Evolutionary conservation across 2,888 invertebrate genomes (phyloP), one percentile per base, ranked within the genome.

Genomic region (Tenthredo amoena): DNA sequence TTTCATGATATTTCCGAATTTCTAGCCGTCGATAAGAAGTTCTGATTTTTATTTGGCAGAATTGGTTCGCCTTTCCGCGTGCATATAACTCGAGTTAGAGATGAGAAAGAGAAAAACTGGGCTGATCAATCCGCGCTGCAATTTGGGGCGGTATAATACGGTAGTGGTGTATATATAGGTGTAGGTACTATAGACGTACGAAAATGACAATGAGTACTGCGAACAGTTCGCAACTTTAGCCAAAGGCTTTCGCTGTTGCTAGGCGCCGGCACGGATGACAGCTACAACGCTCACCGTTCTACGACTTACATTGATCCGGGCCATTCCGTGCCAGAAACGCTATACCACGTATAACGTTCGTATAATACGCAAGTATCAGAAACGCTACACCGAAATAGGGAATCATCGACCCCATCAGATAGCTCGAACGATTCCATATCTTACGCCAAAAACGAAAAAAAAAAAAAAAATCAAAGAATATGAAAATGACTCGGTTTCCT

Each of bases 181-280:
- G n/a, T 72, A n/a, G 37, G 40, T 21, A n/a, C n/a, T n/a, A n/a
- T 21, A n/a, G 15, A 40, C 43, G 18, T 43, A 72, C 43, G 9
- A 50, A 77, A 77, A 26, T 77, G 77, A 77, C 77, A 77, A 77
- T 77, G 77, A 50, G 77, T 81, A 55, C 58, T 81, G 37, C 26
- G 40, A 81, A 58, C 81, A 40, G 62, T 26, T 81, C 40, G 62
- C 81, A 62, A 62, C 58, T 40, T 81, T 21, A 62, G 81, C 81
- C 71, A 83, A 50, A 83, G 71, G 83, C 83, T 68, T 71, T 83
- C 12, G 68, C 83, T 83, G 83, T 83, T 83, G 83, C 83, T 83
- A 83, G 83, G 83, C 71, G 83, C 83, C 83, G 83, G 83, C 83
- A 83, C 83, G 83, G 83, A 83, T 83, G 68, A 47, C 83, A 83